Evolutionary conservation across 2,888 invertebrate species (phyloP).

Genomic region (Drosophila flavopinicola): DNA sequence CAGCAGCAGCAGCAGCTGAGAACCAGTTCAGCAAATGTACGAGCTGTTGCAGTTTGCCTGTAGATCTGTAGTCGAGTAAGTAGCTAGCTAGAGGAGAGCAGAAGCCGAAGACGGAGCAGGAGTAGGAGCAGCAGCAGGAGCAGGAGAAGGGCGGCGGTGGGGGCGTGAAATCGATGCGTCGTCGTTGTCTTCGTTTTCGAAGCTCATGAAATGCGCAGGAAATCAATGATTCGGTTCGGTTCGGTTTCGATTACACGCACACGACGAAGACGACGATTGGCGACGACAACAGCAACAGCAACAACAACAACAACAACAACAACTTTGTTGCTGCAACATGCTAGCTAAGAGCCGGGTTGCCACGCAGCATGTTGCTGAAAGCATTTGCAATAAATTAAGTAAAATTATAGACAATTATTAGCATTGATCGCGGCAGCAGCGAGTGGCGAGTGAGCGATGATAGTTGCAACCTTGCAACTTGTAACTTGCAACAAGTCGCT

Average conservation of each 20-base stretch:
- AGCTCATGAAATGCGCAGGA: conserved; percentile 80
- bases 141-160: conserved; percentile 8
- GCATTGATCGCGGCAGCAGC: conserved; percentile 55
- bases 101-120: too few species aligned
- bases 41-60: conserved; percentile 48
- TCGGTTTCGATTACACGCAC: conserved; percentile 81
- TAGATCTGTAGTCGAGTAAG: conserved; percentile 29
- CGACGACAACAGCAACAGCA: conserved; percentile 15
- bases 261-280: conserved; percentile 26
- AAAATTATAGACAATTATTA: conserved; percentile 79
- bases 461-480: conserved; percentile 36
- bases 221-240: conserved; percentile 81
- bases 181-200: conserved; percentile 57
- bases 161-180: conserved; percentile 77
- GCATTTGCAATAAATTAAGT: conserved; percentile 79
- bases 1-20: conserved; percentile 52
- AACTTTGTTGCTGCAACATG: conserved; percentile 66
- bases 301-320: conserved; percentile 29
- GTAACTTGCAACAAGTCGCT: not conserved
- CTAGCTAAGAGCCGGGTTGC: conserved; percentile 23
- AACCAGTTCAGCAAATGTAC: conserved; percentile 78
- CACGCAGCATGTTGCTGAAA: conserved; percentile 74
- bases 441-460: conserved; percentile 40
- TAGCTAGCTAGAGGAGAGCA: conserved; percentile 8
- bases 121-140: too few species aligned